phyloP scores from a whole-genome alignment of 2,888 invertebrate genomes.

The Atrina japonica region DNA sequence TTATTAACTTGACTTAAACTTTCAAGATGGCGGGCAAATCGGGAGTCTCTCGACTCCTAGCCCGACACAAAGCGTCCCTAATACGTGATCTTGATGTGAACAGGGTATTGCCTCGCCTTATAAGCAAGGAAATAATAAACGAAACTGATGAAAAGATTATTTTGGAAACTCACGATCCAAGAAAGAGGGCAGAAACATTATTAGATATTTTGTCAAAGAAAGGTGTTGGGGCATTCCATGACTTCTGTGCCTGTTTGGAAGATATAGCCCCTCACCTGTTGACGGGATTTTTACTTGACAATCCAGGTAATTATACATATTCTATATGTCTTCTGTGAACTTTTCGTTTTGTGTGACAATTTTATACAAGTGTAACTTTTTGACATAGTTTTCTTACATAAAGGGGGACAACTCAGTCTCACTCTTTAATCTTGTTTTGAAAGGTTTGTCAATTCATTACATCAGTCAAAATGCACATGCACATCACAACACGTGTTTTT shows the following conservation, averaged over 20 bases:
- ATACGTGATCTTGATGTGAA: conserved; percentile 72
- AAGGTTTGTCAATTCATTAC: no score
- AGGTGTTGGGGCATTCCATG: conserved; percentile 73
- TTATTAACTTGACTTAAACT: conserved; percentile 5
- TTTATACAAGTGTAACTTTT: no score
- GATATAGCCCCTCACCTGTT: conserved; percentile 69
- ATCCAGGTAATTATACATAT: conserved; percentile 58
- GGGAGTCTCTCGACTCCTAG: conserved; percentile 70
- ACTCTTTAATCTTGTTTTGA: no score
- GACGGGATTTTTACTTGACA: conserved; percentile 68
- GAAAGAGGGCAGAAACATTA: conserved; percentile 69
- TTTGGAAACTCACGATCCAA: conserved; percentile 56
- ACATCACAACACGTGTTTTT: no score
- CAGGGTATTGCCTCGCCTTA: conserved; percentile 69
- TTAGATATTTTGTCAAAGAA: conserved; percentile 75
- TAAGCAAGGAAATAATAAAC: conserved; percentile 69
- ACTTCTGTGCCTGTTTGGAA: conserved; percentile 77
- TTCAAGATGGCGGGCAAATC: conserved; percentile 76
- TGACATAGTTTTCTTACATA: no score
- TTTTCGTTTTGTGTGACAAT: not conserved
- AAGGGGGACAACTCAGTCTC: no score
- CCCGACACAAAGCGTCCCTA: conserved; percentile 66
- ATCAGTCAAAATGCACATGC: not conserved
- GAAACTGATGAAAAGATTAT: conserved; percentile 70
- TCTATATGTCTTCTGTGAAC: not conserved